phyloP scores from a whole-genome alignment of 2,113 vertebrate species.

The Eleginops maclovinus region DNA sequence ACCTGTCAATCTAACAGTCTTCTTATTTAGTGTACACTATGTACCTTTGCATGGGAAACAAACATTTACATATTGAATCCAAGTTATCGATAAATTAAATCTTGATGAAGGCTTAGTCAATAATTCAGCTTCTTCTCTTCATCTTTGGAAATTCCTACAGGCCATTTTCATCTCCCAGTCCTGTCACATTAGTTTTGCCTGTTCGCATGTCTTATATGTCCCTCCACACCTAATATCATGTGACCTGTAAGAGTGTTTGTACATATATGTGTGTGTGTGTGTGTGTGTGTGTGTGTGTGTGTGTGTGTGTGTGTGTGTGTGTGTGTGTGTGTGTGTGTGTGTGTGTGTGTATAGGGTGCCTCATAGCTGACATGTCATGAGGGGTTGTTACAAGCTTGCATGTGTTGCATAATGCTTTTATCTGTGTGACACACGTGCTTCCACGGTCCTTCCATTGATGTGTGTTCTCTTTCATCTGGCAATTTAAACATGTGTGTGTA shows the following conservation, averaged over 20 bases:
- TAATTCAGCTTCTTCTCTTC: slow-evolving; percentile 1
- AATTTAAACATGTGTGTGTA: slow-evolving; percentile 21
- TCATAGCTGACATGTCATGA: slow-evolving; percentile 26
- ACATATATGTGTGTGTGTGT: slow-evolving; percentile 2
- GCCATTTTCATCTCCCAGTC: slow-evolving; percentile 48
- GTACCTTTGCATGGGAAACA: neutral
- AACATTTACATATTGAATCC: neutral
- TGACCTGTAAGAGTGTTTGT: slow-evolving; percentile 23
- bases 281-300: slow-evolving; percentile 9
- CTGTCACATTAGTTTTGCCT: slow-evolving; percentile 39
- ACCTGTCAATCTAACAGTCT: neutral
- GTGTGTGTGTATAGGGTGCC: slow-evolving; percentile 1
- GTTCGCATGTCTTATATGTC: slow-evolving; percentile 5
- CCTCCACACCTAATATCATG: slow-evolving; percentile 1
- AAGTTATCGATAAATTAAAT: neutral
- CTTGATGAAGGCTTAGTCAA: slow-evolving; percentile 2
- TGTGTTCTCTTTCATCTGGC: slow-evolving; percentile 71
- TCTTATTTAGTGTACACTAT: neutral
- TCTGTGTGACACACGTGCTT: slow-evolving; percentile 45
- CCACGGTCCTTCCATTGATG: slow-evolving; percentile 62
- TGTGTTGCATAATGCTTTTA: slow-evolving; percentile 68
- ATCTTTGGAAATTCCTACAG: slow-evolving; percentile 30
- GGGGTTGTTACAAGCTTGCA: slow-evolving; percentile 35
- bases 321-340: slow-evolving; percentile 15
- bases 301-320: slow-evolving; percentile 13